Evolutionary conservation across 2,797 vertebrate species (phyloP).

Genomic region (Chanos chanos): DNA sequence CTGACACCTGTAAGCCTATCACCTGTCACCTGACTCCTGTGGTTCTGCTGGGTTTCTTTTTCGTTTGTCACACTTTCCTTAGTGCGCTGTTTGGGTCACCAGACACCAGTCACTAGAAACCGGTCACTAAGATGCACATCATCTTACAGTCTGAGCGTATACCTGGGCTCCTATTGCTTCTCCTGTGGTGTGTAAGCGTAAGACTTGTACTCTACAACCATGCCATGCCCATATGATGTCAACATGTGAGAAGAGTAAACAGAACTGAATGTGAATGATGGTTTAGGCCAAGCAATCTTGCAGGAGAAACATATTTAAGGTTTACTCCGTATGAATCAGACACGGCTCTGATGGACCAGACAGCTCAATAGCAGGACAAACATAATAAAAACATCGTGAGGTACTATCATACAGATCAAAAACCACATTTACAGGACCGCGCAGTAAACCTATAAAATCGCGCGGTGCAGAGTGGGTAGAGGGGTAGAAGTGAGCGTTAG

Average conservation of each 20-base stretch:
- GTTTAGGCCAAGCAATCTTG: too few relatives aligned
- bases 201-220: neutral
- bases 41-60: conserved; percentile 5
- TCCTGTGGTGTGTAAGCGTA: neutral
- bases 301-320: too few relatives aligned
- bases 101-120: conserved; percentile 21
- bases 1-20: conserved; percentile 13
- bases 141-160: conserved; percentile 3
- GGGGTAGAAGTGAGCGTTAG: too few relatives aligned
- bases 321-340: too few relatives aligned
- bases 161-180: neutral
- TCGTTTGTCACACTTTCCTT: neutral
- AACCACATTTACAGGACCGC: too few relatives aligned
- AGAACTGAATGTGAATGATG: neutral
- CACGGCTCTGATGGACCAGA: too few relatives aligned
- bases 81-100: neutral
- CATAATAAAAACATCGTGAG: too few relatives aligned
- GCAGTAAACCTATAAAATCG: too few relatives aligned
- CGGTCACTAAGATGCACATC: conserved; percentile 3
- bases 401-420: too few relatives aligned
- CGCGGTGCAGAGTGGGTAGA: neutral
- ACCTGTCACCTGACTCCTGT: conserved; percentile 6
- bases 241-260: neutral
- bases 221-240: neutral
- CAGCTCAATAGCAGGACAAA: too few relatives aligned